phyloP scores from a whole-genome alignment of 2,888 invertebrate genomes.

The Brenthis hecate region DNA sequence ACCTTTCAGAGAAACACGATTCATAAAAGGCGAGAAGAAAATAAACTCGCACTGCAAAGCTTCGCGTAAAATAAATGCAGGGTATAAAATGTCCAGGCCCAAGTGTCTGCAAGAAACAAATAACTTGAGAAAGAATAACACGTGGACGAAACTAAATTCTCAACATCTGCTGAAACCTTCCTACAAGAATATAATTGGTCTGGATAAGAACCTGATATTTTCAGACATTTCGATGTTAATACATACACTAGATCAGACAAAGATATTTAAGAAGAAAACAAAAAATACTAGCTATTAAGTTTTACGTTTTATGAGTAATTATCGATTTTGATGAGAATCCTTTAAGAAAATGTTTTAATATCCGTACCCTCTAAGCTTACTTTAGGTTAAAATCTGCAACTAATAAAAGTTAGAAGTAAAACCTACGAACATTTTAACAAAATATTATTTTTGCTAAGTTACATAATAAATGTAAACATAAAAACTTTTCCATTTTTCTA shows the following conservation, averaged over 20 bases:
- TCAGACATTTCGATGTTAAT: background rate
- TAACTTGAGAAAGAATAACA: constrained; percentile 69
- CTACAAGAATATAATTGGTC: constrained; percentile 37
- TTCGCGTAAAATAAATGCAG: constrained; percentile 38
- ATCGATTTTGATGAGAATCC: too few relatives aligned
- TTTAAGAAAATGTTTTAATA: too few relatives aligned
- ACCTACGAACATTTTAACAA: too few relatives aligned
- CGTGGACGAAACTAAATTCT: constrained; percentile 67
- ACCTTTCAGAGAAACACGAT: constrained; percentile 11
- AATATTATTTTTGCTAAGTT: too few relatives aligned
- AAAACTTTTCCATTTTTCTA: constrained; percentile 5
- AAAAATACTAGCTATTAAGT: too few relatives aligned
- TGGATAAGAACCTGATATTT: constrained; percentile 41
- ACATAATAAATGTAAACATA: background rate
- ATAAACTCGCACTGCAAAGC: constrained; percentile 23
- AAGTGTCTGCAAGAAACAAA: constrained; percentile 54
- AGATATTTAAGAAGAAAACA: too few relatives aligned
- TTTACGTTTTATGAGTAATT: too few relatives aligned
- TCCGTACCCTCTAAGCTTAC: too few relatives aligned
- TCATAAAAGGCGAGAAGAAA: constrained; percentile 24
- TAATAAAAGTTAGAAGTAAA: too few relatives aligned
- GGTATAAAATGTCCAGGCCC: constrained; percentile 40
- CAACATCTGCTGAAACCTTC: constrained; percentile 62
- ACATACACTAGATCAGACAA: too few relatives aligned
- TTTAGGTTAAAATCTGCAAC: too few relatives aligned